Evolutionary conservation across 1,140 invertebrate species (phyloP).

Genomic region (Apolygus lucorum): DNA sequence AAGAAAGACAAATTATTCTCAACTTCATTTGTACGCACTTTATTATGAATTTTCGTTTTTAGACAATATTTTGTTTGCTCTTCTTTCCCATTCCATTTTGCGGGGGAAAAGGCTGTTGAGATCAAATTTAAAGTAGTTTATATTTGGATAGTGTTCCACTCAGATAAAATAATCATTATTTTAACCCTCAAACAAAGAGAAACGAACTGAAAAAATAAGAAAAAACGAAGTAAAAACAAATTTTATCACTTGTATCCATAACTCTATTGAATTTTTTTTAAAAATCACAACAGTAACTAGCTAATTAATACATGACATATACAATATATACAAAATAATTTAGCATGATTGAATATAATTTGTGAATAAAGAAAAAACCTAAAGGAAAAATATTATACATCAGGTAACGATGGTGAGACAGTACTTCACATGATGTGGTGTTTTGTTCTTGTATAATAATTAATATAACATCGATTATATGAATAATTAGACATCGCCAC

Average conservation of each 20-base stretch:
- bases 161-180: background rate
- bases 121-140: constrained; percentile 5
- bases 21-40: too few relatives aligned
- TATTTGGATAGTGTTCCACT: constrained; percentile 11
- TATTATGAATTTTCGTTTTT: too few relatives aligned
- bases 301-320: constrained; percentile 18
- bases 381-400: constrained; percentile 13
- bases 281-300: constrained; percentile 29
- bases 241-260: constrained; percentile 3
- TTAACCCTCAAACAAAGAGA: background rate
- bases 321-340: constrained; percentile 30
- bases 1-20: too few relatives aligned
- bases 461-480: constrained; percentile 25
- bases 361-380: constrained; percentile 19
- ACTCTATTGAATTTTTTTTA: background rate
- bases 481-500: constrained; percentile 24
- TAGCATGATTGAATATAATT: constrained; percentile 16
- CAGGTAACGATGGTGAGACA: constrained; percentile 28
- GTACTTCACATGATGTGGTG: constrained; percentile 24
- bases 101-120: background rate
- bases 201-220: background rate
- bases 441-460: constrained; percentile 20
- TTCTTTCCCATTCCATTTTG: too few relatives aligned
- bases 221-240: background rate
- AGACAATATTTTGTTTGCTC: too few relatives aligned